phyloP scores from a whole-genome alignment of 2,888 invertebrate genomes.

The Adelphocoris suturalis region DNA sequence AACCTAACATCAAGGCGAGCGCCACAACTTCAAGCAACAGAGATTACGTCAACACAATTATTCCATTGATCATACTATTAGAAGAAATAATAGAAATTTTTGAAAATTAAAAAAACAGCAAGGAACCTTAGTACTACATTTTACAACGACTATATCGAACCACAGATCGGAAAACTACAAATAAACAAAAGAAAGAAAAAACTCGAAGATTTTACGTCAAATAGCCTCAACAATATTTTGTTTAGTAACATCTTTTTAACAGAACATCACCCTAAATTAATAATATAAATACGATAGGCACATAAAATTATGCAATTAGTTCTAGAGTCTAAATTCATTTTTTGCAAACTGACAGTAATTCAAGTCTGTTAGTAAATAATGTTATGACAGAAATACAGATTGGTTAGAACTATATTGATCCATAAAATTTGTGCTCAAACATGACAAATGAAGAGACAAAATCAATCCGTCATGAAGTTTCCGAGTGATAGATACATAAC shows the following conservation, averaged over 20 bases:
- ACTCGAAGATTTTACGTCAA: not conserved
- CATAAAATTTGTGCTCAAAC: slow-evolving; percentile 51
- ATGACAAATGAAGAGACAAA: slow-evolving; percentile 18
- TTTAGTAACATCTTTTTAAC: slow-evolving; percentile 28
- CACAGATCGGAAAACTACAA: slow-evolving; percentile 40
- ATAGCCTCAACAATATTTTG: slow-evolving; percentile 26
- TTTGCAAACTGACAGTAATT: slow-evolving; percentile 61
- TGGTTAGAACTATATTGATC: slow-evolving; percentile 33
- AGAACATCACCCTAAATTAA: slow-evolving; percentile 52
- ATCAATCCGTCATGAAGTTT: not conserved
- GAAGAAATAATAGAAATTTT: not conserved
- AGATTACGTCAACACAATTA: slow-evolving; percentile 27
- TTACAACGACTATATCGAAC: slow-evolving; percentile 9
- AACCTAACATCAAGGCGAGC: not conserved
- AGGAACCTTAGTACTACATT: slow-evolving; percentile 35
- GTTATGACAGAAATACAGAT: slow-evolving; percentile 59
- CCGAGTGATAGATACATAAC: slow-evolving; percentile 9
- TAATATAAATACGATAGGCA: slow-evolving; percentile 64
- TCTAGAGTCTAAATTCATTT: slow-evolving; percentile 53
- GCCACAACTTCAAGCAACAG: not conserved
- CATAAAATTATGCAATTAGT: slow-evolving; percentile 66
- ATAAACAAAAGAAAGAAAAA: slow-evolving; percentile 23
- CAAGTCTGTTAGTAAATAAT: slow-evolving; percentile 62
- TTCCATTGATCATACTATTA: not conserved
- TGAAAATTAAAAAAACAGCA: slow-evolving; percentile 5